These are phyloP conservation scores for Enoplosus armatus DNA, from an alignment of 2,797 vertebrate genomes.

Conservation along the genomic window DNA sequence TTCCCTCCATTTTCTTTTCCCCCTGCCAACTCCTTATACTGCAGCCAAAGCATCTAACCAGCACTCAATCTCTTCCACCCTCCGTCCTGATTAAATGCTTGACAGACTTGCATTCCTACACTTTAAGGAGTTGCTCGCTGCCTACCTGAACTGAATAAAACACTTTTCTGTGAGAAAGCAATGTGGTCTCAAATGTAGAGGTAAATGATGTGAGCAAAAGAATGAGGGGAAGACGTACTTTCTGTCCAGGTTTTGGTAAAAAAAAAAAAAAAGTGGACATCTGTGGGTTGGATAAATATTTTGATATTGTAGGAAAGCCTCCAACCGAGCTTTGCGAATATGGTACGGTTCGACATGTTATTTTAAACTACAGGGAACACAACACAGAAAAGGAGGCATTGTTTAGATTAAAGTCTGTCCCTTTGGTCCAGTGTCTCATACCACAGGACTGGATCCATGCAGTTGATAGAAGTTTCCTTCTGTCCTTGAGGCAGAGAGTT, in stretches of 20 bases:
- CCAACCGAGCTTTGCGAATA: not conserved
- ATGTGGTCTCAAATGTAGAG: not conserved
- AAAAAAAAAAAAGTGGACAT: not conserved
- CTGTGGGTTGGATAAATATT: conserved; percentile 15
- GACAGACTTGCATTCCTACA: conserved; percentile 4
- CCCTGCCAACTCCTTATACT: not conserved
- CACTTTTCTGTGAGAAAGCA: not conserved
- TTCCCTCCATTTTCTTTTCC: not conserved
- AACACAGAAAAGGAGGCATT: not conserved
- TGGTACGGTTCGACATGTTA: not conserved
- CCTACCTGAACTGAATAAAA: conserved; percentile 6
- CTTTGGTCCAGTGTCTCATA: too few species aligned
- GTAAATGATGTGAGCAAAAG: not conserved
- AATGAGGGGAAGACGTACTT: not conserved
- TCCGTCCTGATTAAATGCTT: conserved; percentile 25
- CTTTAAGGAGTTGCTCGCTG: conserved; percentile 12
- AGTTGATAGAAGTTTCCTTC: not conserved
- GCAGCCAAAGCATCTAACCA: conserved; percentile 11
- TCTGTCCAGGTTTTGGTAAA: not conserved
- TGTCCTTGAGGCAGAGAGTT: conserved; percentile 43
- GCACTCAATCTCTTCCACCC: not conserved
- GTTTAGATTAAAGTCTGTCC: not conserved
- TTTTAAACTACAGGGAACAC: not conserved
- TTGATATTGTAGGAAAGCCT: not conserved
- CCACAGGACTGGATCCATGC: not conserved